These are phyloP conservation scores for Mesorhabditis sp. DNA, from an alignment of 2,888 invertebrate species.

Conservation along the genomic window DNA sequence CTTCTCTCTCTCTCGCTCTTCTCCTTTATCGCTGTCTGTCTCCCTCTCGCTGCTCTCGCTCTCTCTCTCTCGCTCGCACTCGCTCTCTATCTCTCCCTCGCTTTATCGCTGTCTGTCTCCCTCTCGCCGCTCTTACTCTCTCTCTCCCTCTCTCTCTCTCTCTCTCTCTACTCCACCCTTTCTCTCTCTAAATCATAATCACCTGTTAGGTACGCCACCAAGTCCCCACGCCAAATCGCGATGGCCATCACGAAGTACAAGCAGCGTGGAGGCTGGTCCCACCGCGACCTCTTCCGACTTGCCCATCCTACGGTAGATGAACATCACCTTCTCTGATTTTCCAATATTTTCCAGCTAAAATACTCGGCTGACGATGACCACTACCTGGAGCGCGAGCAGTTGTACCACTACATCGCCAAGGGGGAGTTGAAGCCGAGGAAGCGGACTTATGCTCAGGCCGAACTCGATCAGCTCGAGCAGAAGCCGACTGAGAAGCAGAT, in stretches of 20 bases:
- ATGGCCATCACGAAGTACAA: constrained; percentile 68
- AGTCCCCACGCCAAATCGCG: constrained; percentile 68
- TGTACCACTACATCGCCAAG: constrained; percentile 43
- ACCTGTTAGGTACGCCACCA: constrained; percentile 58
- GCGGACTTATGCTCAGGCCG: constrained; percentile 11
- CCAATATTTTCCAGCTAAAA: no score
- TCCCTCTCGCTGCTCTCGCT: neutral
- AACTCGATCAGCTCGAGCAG: constrained; percentile 12
- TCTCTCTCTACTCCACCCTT: neutral
- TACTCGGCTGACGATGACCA: constrained; percentile 12
- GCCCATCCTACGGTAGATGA: constrained; percentile 41
- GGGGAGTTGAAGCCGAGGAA: constrained; percentile 20
- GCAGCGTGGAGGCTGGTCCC: constrained; percentile 71
- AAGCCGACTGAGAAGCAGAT: constrained; percentile 24
- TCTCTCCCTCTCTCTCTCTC: neutral
- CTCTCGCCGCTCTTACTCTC: no score
- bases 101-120: no score
- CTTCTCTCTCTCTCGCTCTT: neutral
- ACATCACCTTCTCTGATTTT: no score
- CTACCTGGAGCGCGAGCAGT: constrained; percentile 39
- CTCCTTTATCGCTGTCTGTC: no score
- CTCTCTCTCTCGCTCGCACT: no score
- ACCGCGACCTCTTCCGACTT: constrained; percentile 69
- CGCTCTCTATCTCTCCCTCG: no score
- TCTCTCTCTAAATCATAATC: neutral